phyloP scores from a whole-genome alignment of 2,113 vertebrate species.

The Cyanocitta stelleri region DNA sequence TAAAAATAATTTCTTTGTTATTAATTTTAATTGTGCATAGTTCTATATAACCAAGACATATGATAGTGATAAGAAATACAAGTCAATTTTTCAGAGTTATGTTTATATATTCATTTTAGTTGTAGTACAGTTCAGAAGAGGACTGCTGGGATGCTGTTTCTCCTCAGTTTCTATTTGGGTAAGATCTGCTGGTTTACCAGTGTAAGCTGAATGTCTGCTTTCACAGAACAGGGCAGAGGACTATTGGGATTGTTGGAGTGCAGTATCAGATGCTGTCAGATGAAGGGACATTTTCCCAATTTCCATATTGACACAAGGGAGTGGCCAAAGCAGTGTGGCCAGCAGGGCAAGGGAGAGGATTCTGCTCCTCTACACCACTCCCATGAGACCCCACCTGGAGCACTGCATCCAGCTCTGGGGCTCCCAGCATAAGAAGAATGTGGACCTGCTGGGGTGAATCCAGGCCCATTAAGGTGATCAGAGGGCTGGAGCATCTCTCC shows the following conservation, averaged over 20 bases:
- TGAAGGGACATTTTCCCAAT: background rate
- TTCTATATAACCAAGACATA: background rate
- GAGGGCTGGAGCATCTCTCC: background rate
- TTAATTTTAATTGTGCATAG: background rate
- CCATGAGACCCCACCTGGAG: background rate
- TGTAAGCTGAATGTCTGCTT: background rate
- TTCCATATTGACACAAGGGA: background rate
- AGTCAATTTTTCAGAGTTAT: background rate
- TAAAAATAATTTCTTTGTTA: background rate
- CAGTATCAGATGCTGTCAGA: background rate
- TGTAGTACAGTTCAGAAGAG: background rate
- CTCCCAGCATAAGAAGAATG: background rate
- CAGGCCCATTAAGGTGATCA: background rate
- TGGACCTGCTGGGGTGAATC: rapidly evolving
- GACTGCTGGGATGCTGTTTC: background rate
- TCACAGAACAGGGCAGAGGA: background rate
- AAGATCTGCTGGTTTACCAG: background rate
- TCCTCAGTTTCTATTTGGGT: background rate
- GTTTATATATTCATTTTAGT: background rate
- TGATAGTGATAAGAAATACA: background rate
- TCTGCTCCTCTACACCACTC: background rate
- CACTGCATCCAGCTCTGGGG: background rate
- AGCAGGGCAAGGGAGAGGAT: background rate
- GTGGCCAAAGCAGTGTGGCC: background rate
- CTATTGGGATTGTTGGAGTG: background rate